A percentile compares a stretch with the other conserved stretches of the same genome.
phyloP scores from a whole-genome alignment of 2,113 vertebrate species.

The Bungarus multicinctus region DNA sequence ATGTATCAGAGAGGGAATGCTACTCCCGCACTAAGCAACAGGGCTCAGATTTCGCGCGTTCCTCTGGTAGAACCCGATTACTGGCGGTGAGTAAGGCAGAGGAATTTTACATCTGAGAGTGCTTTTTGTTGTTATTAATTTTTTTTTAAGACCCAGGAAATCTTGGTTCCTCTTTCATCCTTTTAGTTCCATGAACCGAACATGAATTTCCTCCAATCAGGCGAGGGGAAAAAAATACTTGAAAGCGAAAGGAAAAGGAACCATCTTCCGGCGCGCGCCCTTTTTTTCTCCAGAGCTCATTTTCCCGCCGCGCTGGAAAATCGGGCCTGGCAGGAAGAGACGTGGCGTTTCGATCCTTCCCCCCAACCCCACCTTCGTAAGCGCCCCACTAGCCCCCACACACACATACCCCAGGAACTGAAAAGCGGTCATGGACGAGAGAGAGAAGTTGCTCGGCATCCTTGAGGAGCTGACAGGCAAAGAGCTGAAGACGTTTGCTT shows the following conservation, averaged over 20 bases:
- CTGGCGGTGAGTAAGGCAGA: neutral
- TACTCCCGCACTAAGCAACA: neutral
- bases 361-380: too few relatives aligned
- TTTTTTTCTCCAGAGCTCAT: neutral
- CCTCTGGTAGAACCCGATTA: neutral
- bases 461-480: neutral
- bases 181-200: neutral
- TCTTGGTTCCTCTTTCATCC: neutral
- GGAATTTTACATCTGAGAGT: neutral
- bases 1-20: neutral
- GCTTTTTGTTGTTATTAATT: neutral
- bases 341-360: neutral
- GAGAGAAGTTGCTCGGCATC: neutral
- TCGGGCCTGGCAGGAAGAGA: neutral
- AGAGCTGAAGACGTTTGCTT: neutral
- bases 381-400: neutral
- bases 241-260: neutral
- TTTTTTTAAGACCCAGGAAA: neutral
- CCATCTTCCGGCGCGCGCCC: neutral
- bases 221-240: fast-evolving
- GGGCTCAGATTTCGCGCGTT: neutral
- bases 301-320: neutral
- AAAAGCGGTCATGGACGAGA: neutral
- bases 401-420: neutral
- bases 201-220: neutral